Evolutionary conservation across 2,113 vertebrate species (phyloP).

Genomic region (Stegastes partitus): DNA sequence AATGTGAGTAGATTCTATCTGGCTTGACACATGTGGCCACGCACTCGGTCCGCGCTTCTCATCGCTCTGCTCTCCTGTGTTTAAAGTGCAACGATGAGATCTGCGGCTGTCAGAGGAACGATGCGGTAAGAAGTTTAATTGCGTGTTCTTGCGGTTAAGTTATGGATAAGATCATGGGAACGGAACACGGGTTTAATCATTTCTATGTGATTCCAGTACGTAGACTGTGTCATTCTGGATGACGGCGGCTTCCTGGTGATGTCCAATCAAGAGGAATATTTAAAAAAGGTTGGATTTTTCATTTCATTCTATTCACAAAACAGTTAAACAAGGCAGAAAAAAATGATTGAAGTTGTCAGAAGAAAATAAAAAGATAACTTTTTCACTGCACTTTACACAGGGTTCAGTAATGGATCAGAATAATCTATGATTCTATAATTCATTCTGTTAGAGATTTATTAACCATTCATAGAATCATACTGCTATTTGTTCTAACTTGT

Average conservation of each 20-base stretch:
- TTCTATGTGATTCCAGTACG: slow-evolving; percentile 83
- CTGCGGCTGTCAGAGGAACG: slow-evolving; percentile 91
- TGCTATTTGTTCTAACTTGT: not conserved
- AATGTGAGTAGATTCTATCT: slow-evolving; percentile 85
- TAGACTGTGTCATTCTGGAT: slow-evolving; percentile 96
- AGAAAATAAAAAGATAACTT: not conserved
- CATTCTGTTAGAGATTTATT: too few species aligned
- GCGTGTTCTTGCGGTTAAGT: not conserved
- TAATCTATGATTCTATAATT: too few species aligned
- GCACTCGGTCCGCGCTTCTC: not conserved
- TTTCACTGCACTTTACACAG: too few species aligned
- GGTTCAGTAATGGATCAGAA: too few species aligned
- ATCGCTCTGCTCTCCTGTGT: slow-evolving; percentile 15
- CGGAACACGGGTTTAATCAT: not conserved
- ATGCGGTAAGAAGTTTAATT: slow-evolving; percentile 85
- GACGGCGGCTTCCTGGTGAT: slow-evolving; percentile 98
- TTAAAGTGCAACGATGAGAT: slow-evolving; percentile 93
- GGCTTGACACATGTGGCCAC: not conserved
- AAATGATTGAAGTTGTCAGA: not conserved
- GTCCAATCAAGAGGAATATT: slow-evolving; percentile 92
- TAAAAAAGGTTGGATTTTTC: slow-evolving; percentile 85
- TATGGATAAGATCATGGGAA: not conserved
- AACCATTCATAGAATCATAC: too few species aligned
- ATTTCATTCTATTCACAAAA: not conserved
- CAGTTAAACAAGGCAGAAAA: not conserved